Evolutionary conservation across 2,797 vertebrate species (phyloP).

Genomic region (Takifugu ocellatus): DNA sequence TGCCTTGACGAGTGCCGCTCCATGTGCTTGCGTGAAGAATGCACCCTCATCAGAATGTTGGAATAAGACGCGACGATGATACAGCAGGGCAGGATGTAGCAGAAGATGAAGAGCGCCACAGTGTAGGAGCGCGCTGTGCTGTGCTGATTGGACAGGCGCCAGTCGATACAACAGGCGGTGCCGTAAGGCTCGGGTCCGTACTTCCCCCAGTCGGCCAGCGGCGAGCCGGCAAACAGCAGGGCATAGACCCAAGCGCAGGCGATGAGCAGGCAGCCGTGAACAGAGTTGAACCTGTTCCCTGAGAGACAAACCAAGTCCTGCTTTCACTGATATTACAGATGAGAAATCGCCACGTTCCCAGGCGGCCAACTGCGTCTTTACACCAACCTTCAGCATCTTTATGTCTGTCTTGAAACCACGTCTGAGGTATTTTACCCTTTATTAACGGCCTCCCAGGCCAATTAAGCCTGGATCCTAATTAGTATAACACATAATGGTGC

Average conservation of each 20-base stretch:
- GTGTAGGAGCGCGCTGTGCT: constrained; percentile 70
- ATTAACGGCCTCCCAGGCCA: too few relatives aligned
- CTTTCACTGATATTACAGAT: not conserved
- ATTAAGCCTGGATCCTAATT: too few relatives aligned
- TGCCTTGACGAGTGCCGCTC: constrained; percentile 63
- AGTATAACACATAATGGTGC: too few relatives aligned
- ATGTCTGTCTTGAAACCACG: too few relatives aligned
- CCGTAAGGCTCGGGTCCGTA: constrained; percentile 81
- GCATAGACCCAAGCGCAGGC: constrained; percentile 75
- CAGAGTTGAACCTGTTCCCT: constrained; percentile 77
- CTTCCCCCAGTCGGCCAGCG: constrained; percentile 77
- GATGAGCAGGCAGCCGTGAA: constrained; percentile 69
- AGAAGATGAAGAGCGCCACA: constrained; percentile 73
- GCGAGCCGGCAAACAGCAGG: constrained; percentile 75
- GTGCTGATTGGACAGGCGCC: constrained; percentile 70
- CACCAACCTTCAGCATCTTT: too few relatives aligned
- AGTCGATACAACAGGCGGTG: constrained; percentile 83
- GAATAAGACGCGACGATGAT: constrained; percentile 76
- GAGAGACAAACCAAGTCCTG: constrained; percentile 7
- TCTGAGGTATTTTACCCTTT: too few relatives aligned
- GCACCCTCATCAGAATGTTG: constrained; percentile 74
- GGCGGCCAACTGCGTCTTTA: too few relatives aligned
- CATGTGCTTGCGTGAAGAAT: constrained; percentile 74
- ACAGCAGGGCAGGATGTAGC: constrained; percentile 80
- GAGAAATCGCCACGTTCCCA: too few relatives aligned